These are phyloP conservation scores for Lacanobia oleracea DNA, from an alignment of 2,888 invertebrate genomes.

Conservation along the genomic window DNA sequence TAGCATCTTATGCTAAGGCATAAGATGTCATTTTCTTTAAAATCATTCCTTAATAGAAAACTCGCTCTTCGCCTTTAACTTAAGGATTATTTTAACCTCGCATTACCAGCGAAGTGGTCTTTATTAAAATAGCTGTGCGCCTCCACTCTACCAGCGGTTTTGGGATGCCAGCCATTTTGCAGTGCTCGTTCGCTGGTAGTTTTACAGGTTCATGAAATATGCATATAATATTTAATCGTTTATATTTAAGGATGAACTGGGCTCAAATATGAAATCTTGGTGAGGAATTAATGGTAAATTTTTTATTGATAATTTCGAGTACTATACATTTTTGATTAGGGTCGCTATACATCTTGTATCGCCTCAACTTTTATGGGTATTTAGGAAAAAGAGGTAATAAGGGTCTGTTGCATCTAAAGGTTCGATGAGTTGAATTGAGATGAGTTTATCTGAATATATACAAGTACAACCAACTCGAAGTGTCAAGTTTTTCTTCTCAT, in stretches of 20 bases:
- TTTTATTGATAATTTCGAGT: neutral
- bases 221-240: slow-evolving; percentile 15
- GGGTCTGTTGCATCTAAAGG: neutral
- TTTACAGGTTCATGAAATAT: slow-evolving; percentile 36
- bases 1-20: too few relatives aligned
- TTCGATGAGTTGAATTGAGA: neutral
- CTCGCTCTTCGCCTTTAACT: slow-evolving; percentile 16
- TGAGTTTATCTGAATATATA: too few relatives aligned
- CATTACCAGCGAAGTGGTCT: slow-evolving; percentile 58
- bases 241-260: neutral
- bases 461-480: too few relatives aligned
- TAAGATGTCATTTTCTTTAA: too few relatives aligned
- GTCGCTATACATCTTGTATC: neutral
- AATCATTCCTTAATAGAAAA: too few relatives aligned
- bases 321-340: neutral
- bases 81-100: slow-evolving; percentile 53
- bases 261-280: slow-evolving; percentile 4
- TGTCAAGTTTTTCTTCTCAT: neutral
- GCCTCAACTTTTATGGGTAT: neutral
- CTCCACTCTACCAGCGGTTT: slow-evolving; percentile 39
- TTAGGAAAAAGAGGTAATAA: neutral
- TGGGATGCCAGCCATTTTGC: slow-evolving; percentile 46
- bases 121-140: slow-evolving; percentile 62
- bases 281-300: neutral
- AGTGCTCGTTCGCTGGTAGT: slow-evolving; percentile 9